A percentile compares a stretch with the other conserved stretches of the same genome.
phyloP scores from a whole-genome alignment of 2,797 vertebrate species.

The Taeniopygia guttata region DNA sequence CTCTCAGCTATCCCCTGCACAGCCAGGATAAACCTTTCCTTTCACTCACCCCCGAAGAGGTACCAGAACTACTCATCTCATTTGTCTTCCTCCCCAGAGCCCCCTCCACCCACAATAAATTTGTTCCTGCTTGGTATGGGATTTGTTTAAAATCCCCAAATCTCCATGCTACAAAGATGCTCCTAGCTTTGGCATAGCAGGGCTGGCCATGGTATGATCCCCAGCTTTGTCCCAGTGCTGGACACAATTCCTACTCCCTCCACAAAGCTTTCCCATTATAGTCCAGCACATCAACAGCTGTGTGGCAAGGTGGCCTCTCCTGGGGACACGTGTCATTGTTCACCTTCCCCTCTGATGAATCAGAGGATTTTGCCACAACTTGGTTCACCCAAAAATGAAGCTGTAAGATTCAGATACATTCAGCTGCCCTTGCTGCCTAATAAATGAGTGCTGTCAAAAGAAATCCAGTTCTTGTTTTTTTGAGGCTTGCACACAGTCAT shows the following conservation, averaged over 20 bases:
- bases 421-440: not conserved
- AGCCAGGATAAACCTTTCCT: not conserved
- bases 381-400: not conserved
- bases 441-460: constrained; percentile 41
- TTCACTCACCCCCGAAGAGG: not conserved
- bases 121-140: not conserved
- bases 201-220: not conserved
- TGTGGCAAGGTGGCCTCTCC: not conserved
- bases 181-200: not conserved
- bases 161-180: fast-evolving
- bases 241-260: not conserved
- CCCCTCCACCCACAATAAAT: not conserved
- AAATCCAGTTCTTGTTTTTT: constrained; percentile 15
- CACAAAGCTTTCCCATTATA: not conserved
- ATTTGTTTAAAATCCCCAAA: not conserved
- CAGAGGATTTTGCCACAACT: not conserved
- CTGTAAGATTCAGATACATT: not conserved
- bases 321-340: not conserved
- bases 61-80: not conserved
- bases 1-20: not conserved
- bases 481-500: constrained; percentile 22
- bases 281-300: not conserved
- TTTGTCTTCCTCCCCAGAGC: not conserved
- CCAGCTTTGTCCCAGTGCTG: not conserved
- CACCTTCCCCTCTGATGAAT: not conserved